Evolutionary conservation across 2,888 invertebrate species (phyloP), one percentile per base, ranked within the genome.

Genomic region (Microplitis manilae): DNA sequence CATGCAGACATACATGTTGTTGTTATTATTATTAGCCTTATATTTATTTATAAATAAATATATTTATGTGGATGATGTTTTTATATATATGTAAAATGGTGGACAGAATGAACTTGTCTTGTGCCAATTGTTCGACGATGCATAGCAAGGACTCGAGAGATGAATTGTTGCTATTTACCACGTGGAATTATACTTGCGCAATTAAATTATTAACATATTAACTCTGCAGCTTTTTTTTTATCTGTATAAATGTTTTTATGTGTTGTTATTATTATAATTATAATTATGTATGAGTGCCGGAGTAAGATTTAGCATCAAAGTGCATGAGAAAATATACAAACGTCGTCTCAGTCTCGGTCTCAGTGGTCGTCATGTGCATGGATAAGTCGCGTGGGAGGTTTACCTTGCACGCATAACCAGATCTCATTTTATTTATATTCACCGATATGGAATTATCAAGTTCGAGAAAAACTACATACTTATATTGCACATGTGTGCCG

Each of bases 361-460:
- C 73, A 17, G 7, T 67, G 59, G 59, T 50, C 71, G 71, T 71
- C 71, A 71, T 71, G 38, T 76, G 79, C 77, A 81, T 71, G 76
- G 77, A 81, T 79, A 76, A 74, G 73, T 79, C 77, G 82, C 81
- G 82, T 82, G 81, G 82, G 82, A 82, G 82, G 82, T 82, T 82
- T 77, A 78, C 82, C 82, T 82, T 81, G 82, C 80, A 74, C 77
- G 79, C 77, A 81, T 78, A 81, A 81, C 79, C 75, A 82, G 79
- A 81, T 80, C 79, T 80, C 79, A 76, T 79, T 77, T 71, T 77
- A 81, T 79, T 82, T 75, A 80, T 77, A 81, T 74, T 71, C 73
- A 71, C 15, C 61, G 68, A 61, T 62, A 61, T 71, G 61, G 61
- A 71, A 71, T 79, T 81, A 78, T 79, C 79, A 81, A 79, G 79